These are phyloP conservation scores for Acrocera orbiculus DNA, from an alignment of 2,888 invertebrate species.

Conservation along the genomic window DNA sequence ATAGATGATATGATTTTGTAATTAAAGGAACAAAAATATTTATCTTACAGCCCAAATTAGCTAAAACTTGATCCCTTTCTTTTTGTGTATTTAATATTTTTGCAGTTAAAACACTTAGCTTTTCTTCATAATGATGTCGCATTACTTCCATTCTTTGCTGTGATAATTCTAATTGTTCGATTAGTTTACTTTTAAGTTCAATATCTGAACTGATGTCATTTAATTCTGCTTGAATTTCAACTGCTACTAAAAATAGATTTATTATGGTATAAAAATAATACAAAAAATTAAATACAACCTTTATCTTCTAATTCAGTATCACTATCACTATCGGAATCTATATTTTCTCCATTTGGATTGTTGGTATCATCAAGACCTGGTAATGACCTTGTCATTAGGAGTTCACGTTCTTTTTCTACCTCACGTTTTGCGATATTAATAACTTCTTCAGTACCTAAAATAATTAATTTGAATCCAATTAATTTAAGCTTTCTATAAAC, in stretches of 20 bases:
- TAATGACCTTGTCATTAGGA: slow-evolving; percentile 28
- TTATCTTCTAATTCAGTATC: slow-evolving; percentile 45
- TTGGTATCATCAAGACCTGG: slow-evolving; percentile 36
- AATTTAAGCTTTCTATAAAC: background rate
- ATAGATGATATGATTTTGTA: background rate
- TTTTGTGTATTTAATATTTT: slow-evolving; percentile 77
- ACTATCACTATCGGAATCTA: slow-evolving; percentile 37
- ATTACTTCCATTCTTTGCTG: slow-evolving; percentile 72
- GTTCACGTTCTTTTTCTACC: slow-evolving; percentile 46
- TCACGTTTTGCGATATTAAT: slow-evolving; percentile 68
- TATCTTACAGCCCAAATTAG: slow-evolving; percentile 25
- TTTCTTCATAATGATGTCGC: slow-evolving; percentile 82
- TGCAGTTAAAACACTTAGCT: slow-evolving; percentile 63
- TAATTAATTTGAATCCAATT: slow-evolving; percentile 1
- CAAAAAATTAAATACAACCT: slow-evolving; percentile 19
- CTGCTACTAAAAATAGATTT: slow-evolving; percentile 21
- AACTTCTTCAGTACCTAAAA: slow-evolving; percentile 31
- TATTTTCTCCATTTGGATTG: slow-evolving; percentile 37
- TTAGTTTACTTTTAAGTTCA: slow-evolving; percentile 82
- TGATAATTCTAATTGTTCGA: slow-evolving; percentile 81
- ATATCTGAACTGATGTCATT: slow-evolving; percentile 85
- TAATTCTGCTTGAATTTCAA: slow-evolving; percentile 57
- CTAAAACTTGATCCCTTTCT: slow-evolving; percentile 77
- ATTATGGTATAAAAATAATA: background rate
- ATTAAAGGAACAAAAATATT: slow-evolving; percentile 1